These are phyloP conservation scores for Rousettus madagascariensis DNA, from an alignment of 2,797 vertebrate species.

Conservation along the genomic window DNA sequence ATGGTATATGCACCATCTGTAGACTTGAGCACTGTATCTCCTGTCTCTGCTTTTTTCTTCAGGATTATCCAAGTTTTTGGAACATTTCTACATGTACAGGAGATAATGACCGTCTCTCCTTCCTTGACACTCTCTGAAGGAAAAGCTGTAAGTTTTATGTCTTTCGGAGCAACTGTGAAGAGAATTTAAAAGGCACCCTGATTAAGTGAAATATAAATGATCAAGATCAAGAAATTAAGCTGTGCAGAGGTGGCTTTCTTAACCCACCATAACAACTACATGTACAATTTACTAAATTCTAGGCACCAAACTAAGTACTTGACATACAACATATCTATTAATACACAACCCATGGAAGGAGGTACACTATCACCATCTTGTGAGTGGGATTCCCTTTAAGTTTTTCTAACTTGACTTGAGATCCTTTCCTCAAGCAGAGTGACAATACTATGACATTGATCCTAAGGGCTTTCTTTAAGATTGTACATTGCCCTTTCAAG, in stretches of 20 bases:
- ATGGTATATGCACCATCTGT: conserved; percentile 75
- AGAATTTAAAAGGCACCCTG: conserved; percentile 24
- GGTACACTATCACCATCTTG: not conserved
- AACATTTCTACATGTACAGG: conserved; percentile 80
- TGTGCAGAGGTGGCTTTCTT: not conserved
- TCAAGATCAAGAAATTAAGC: not conserved
- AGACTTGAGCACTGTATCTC: conserved; percentile 76
- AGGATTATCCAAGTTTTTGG: conserved; percentile 80
- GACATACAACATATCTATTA: not conserved
- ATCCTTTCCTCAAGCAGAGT: not conserved
- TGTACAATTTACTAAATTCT: not conserved
- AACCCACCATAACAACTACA: not conserved
- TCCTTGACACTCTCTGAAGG: conserved; percentile 81
- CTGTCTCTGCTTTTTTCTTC: conserved; percentile 73
- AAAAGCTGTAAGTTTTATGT: conserved; percentile 81
- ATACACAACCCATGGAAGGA: not conserved
- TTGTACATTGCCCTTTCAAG: not conserved
- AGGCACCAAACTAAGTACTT: not conserved
- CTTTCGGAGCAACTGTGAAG: conserved; percentile 80
- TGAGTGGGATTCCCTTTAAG: not conserved
- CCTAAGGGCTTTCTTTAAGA: not conserved
- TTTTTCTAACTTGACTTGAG: not conserved
- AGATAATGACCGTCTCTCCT: conserved; percentile 85
- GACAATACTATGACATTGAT: not conserved
- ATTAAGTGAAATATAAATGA: not conserved